A percentile compares a stretch with the other conserved stretches of the same genome.
Evolutionary conservation across 1,140 invertebrate species (phyloP).

Genomic region (Atopsyche davidsoni): DNA sequence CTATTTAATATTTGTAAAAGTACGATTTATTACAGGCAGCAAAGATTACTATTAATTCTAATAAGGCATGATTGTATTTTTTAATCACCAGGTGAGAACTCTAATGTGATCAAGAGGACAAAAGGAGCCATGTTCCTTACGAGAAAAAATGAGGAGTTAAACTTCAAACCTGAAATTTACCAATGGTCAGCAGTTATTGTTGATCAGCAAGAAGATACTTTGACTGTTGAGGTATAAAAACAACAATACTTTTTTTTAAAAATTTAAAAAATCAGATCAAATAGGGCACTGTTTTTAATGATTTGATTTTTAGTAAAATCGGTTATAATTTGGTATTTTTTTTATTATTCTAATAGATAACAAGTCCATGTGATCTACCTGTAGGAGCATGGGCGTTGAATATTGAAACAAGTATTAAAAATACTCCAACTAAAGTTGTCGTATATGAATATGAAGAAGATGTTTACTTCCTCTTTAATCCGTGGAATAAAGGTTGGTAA

Average conservation of each 20-base stretch:
- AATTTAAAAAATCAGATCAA: too few species aligned
- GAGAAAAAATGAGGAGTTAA: too few species aligned
- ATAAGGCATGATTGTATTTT: too few species aligned
- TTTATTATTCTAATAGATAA: conserved; percentile 52
- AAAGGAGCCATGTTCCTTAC: conserved; percentile 47
- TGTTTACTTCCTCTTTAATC: conserved; percentile 77
- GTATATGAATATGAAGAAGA: conserved; percentile 50
- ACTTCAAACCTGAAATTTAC: conserved; percentile 36
- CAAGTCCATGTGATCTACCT: conserved; percentile 49
- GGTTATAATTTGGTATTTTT: too few species aligned
- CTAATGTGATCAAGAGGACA: conserved; percentile 52
- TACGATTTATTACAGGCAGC: too few species aligned
- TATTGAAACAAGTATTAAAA: conserved; percentile 49
- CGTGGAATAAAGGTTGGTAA: conserved; percentile 66
- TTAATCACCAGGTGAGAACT: conserved; percentile 55
- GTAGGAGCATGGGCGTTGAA: conserved; percentile 60
- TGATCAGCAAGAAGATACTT: conserved; percentile 44
- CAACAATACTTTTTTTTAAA: too few species aligned
- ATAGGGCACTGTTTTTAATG: too few species aligned
- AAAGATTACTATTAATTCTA: too few species aligned
- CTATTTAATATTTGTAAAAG: too few species aligned
- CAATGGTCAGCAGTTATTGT: conserved; percentile 49
- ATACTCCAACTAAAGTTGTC: conserved; percentile 31
- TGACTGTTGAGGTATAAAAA: conserved; percentile 48
- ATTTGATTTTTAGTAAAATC: too few species aligned